Conservation (phyloP, 2,113 vertebrate genomes). For the Ageneiosus marmoratus region DNA sequence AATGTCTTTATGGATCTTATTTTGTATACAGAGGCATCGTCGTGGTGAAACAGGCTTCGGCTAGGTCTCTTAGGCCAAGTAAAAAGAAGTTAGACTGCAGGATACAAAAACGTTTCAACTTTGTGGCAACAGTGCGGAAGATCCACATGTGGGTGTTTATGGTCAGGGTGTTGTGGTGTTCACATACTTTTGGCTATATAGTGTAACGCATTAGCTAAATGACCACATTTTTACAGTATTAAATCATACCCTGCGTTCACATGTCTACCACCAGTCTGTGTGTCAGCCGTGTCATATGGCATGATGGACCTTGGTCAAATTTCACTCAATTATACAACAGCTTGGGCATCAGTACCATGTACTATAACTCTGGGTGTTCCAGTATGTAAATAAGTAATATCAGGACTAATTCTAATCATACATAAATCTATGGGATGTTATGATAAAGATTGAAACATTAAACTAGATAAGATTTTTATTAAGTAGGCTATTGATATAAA, state of each 20-base stretch:
- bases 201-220: neutral
- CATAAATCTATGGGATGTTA: neutral
- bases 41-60: neutral
- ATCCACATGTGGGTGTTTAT: neutral
- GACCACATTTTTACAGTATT: neutral
- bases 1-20: neutral
- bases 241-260: neutral
- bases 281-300: constrained; percentile 9
- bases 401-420: neutral
- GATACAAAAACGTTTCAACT: neutral
- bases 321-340: constrained; percentile 22
- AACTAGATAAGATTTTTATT: neutral
- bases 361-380: neutral
- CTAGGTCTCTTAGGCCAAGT: neutral
- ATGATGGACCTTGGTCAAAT: constrained; percentile 14
- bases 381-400: neutral
- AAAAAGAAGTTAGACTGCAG: neutral
- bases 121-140: neutral
- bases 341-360: constrained; percentile 4
- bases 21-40: neutral
- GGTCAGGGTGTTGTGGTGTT: neutral
- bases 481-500: neutral
- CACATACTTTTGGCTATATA: neutral
- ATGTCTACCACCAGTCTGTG: neutral
- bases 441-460: neutral